Evolutionary conservation across 2,797 vertebrate species (phyloP), one percentile per base, ranked within the genome.

Genomic region (Taeniopygia guttata): DNA sequence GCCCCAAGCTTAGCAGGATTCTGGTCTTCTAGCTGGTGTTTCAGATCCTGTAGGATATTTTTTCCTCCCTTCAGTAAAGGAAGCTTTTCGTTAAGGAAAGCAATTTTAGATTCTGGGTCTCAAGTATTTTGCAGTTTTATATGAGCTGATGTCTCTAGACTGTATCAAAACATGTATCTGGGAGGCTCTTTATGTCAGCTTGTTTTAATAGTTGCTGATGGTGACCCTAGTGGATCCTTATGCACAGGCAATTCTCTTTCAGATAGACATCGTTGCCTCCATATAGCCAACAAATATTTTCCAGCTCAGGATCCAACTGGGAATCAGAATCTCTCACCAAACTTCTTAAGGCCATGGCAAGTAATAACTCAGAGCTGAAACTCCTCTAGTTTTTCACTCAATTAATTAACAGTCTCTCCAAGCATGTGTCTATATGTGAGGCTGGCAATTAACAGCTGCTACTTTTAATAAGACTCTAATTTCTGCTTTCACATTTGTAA

Each of bases 371-470:
- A 1, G 27, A 88, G 51, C 16, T 48, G 43, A 78, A 90, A 86
- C 16, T 81, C 34, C 20, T 56, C 40, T 55, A 59, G 29, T 23
- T 88, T 78, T 67, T 78, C n/a, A 46, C 34, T 80, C 52, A 29
- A 36, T 66, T 94, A 85, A 94, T 90, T 90, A 73, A 60, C 38
- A 89, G 60, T 68, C 49, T 87, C 72, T 89, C 46, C 42, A 52
- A 92, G 23, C 12, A 8, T n/a, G 32, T 20, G 12, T 46, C 78
- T 95, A 30, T 62, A 56, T 4, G 7, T 56, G 63, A 89, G 68
- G 26, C 52, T 91, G 75, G 69, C 76, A 94, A 89, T 85, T 92
- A 96, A 92, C 82, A 95, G 82, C 87, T 92, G 93, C 68, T 92
- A 20, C 84, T 87, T 87, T 75, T 90, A 89, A 87, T 51, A 94